Percentiles rank a stretch among this genome's conserved stretches.
Conservation (phyloP, 2,888 invertebrate species). For the Lamellibrachia satsuma region DNA sequence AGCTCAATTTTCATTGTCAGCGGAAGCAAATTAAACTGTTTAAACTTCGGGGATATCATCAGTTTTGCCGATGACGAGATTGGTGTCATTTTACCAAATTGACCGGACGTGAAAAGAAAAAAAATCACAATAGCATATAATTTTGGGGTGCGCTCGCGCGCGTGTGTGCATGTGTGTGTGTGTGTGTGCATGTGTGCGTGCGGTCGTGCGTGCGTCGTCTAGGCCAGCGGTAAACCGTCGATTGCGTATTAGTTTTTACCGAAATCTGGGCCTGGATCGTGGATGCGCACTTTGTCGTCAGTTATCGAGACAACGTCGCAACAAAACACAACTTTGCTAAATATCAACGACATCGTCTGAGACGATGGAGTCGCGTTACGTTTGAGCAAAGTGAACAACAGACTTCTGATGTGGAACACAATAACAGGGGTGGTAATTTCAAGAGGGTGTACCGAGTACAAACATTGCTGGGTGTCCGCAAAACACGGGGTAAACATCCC, state of each 20-base stretch:
- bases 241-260: not conserved
- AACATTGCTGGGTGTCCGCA: not conserved
- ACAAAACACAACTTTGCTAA: not conserved
- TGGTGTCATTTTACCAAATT: not conserved
- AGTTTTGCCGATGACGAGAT: not conserved
- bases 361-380: not conserved
- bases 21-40: not conserved
- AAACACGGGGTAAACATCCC: not conserved
- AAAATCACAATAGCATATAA: no score
- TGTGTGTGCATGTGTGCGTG: not conserved
- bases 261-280: not conserved
- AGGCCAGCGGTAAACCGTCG: not conserved
- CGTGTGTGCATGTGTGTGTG: constrained; percentile 10
- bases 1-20: not conserved
- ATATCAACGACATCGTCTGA: not conserved
- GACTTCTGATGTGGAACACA: not conserved
- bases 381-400: not conserved
- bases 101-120: not conserved
- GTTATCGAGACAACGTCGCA: not conserved
- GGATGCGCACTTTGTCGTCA: not conserved
- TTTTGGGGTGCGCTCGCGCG: not conserved
- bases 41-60: not conserved
- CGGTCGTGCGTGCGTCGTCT: not conserved
- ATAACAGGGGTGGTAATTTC: not conserved
- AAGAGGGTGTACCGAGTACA: not conserved